These are phyloP conservation scores for Dione vanillae DNA, from an alignment of 2,888 invertebrate genomes.

Conservation along the genomic window DNA sequence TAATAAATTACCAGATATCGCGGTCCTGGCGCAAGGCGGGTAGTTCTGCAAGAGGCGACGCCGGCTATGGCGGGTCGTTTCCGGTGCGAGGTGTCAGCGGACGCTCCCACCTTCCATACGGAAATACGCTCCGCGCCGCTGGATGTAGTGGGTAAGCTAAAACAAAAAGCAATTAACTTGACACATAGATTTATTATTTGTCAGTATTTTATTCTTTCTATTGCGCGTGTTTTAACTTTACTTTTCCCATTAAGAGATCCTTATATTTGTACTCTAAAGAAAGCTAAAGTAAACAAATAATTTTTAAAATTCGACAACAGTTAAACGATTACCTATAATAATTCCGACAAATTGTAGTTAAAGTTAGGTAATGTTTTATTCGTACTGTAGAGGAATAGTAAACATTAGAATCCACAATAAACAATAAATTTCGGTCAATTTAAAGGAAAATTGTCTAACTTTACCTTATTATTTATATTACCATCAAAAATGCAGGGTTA, in stretches of 20 bases:
- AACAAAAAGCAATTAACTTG: constrained; percentile 26
- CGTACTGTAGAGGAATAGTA: not conserved
- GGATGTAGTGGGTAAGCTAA: constrained; percentile 88
- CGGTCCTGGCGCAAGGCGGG: constrained; percentile 86
- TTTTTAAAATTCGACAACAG: no score
- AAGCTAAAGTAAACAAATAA: not conserved
- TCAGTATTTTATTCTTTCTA: constrained; percentile 3
- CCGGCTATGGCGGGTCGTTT: constrained; percentile 88
- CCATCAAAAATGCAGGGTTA: not conserved
- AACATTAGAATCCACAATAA: not conserved
- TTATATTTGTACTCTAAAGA: not conserved
- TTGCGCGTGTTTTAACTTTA: not conserved
- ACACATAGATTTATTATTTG: constrained; percentile 27
- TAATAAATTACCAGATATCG: constrained; percentile 65
- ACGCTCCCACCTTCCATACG: constrained; percentile 89
- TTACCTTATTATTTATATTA: not conserved
- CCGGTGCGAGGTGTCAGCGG: constrained; percentile 90
- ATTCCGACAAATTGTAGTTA: not conserved
- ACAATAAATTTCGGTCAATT: not conserved
- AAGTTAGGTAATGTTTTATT: not conserved
- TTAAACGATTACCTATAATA: no score
- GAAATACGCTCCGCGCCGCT: constrained; percentile 86
- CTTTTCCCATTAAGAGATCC: not conserved
- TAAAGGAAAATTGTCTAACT: not conserved
- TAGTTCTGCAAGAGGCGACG: constrained; percentile 88